Conservation (phyloP, 2,797 vertebrate species). For the Pseudomugil tenellus region DNA sequence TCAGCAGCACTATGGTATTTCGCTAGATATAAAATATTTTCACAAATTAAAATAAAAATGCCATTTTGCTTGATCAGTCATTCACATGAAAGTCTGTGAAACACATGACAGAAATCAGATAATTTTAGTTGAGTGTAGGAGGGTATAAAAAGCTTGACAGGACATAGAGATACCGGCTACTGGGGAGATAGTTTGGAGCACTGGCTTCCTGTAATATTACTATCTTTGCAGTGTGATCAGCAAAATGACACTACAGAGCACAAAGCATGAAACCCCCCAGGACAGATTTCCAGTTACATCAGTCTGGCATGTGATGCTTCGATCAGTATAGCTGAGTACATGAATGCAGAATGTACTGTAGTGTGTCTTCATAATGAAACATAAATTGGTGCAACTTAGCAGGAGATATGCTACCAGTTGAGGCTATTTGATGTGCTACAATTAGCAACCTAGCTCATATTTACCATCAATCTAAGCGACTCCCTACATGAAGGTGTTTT, state of each 20-base stretch:
- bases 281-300: conserved; percentile 14
- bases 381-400: conserved; percentile 23
- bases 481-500: neutral
- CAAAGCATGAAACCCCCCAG: neutral
- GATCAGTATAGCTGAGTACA: neutral
- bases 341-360: neutral
- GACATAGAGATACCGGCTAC: conserved; percentile 2
- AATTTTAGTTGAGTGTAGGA: conserved; percentile 18
- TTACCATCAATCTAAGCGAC: neutral
- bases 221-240: conserved; percentile 2
- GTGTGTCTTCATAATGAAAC: neutral
- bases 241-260: conserved; percentile 1
- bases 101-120: conserved; percentile 4
- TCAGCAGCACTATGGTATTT: neutral
- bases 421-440: neutral
- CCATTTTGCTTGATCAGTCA: neutral
- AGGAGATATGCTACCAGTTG: neutral
- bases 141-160: neutral
- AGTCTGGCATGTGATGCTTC: conserved; percentile 46
- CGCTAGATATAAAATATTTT: neutral
- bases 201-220: neutral
- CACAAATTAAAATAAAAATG: neutral
- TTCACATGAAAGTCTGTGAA: conserved; percentile 8
- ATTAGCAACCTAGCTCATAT: neutral
- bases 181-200: neutral